Base-by-base conservation (phyloP, 2,113 vertebrate species). In the Anarhynchus alexandrinus region DNA sequence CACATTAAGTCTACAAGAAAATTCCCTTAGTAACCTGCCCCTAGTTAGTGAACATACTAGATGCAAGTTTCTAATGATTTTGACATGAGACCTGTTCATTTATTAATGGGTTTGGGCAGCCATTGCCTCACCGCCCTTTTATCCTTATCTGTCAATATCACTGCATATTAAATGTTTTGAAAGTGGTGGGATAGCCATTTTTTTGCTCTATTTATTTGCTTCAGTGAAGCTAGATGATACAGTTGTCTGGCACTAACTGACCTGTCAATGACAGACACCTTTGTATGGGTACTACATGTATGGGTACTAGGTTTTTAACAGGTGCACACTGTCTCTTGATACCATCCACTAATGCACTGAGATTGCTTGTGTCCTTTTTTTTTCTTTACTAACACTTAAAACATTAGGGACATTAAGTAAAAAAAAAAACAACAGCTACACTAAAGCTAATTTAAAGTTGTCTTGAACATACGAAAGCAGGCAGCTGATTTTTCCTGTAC, bases 141-240 rank as follows among this genome's bases (percentile, higher is more conserved):
- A 30, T 54, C 30, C 22, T 57, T 47, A 43, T 5, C 59, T 83
- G 32, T 89, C 43, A 61, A 27, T 10, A 47, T 11, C 15, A 19
- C 38, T 45, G 21, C 29, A 29, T 21, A 18, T 7, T 64, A 6
- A 15, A 11, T 65, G 15, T 32, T 65, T 45, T 16, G 25, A 45
- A 65, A n/a, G 45, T 0, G 0, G 34, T 8, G 20, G 29, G 12
- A 55, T 27, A 12, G 51, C 18, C 9, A 7, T 30, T 57, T 55
- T 22, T 64, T 66, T 67, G 54, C 34, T 59, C 59, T 54, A 2
- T 36, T 51, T 64, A 19, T 27, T 2, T 26, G 40, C 26, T 90
- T n/a, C 21, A 71, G 45, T 32, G 19, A 52, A 66, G 13, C 15
- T 36, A 42, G 27, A 51, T 9, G n/a, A 36, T 29, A 42, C 2